These are phyloP conservation scores for Agapetus fuscipes DNA, from an alignment of 2,888 invertebrate genomes.

Conservation along the genomic window DNA sequence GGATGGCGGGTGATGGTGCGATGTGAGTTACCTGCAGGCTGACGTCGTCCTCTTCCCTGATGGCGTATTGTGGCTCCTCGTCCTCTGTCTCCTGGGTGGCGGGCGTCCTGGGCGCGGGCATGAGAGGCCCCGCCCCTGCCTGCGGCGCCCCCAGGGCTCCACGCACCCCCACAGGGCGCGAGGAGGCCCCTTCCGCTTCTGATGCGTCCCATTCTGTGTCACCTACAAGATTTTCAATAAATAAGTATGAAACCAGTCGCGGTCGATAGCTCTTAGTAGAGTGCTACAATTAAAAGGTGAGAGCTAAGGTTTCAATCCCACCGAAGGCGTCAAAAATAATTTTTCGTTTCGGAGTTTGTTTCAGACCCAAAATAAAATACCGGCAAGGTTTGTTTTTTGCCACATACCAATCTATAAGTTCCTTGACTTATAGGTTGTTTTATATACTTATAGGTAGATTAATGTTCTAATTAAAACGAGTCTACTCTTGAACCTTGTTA, in stretches of 20 bases:
- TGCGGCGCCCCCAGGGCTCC: slow-evolving; percentile 5
- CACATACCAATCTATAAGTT: too few relatives aligned
- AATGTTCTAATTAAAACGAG: too few relatives aligned
- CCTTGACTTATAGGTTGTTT: too few relatives aligned
- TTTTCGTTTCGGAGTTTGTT: too few relatives aligned
- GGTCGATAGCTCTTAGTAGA: not conserved
- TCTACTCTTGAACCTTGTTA: too few relatives aligned
- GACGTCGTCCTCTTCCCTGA: slow-evolving; percentile 18
- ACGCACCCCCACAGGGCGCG: not conserved
- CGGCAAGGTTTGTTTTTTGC: too few relatives aligned
- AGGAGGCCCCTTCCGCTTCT: slow-evolving; percentile 28
- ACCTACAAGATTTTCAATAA: slow-evolving; percentile 35
- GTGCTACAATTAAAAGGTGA: too few relatives aligned
- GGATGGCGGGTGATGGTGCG: too few relatives aligned
- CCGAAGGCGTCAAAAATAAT: too few relatives aligned
- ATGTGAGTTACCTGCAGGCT: slow-evolving; percentile 15
- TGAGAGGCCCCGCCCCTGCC: slow-evolving; percentile 18
- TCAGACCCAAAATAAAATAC: too few relatives aligned
- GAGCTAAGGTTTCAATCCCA: too few relatives aligned
- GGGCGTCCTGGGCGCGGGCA: slow-evolving; percentile 5
- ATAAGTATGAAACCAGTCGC: not conserved
- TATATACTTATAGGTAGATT: too few relatives aligned
- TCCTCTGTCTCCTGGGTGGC: slow-evolving; percentile 18
- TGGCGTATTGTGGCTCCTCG: slow-evolving; percentile 5
- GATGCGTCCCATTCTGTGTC: slow-evolving; percentile 70